Evolutionary conservation across 2,888 invertebrate species (phyloP).

Genomic region (Leptarthrus brevirostris): DNA sequence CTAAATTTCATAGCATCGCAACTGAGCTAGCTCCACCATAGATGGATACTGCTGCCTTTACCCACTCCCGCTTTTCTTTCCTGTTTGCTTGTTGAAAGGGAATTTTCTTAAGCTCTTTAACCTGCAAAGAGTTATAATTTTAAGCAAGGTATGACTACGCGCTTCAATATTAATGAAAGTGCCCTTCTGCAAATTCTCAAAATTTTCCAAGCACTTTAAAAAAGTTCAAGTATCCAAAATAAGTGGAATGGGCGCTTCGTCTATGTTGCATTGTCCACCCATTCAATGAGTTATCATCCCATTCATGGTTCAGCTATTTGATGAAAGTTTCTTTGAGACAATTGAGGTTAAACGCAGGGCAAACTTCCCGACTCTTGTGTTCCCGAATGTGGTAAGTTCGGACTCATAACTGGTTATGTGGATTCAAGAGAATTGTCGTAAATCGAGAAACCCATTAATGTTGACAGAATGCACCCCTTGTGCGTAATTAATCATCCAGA

Average conservation of each 20-base stretch:
- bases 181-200: too few relatives aligned
- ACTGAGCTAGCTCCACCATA: not conserved
- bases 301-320: slow-evolving; percentile 32
- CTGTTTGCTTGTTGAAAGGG: too few relatives aligned
- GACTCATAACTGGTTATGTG: slow-evolving; percentile 13
- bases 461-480: slow-evolving; percentile 19
- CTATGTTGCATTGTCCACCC: too few relatives aligned
- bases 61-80: too few relatives aligned
- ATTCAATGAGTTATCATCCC: slow-evolving; percentile 3
- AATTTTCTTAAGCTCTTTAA: too few relatives aligned
- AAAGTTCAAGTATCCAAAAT: too few relatives aligned
- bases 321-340: slow-evolving; percentile 23
- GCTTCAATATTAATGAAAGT: too few relatives aligned
- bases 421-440: slow-evolving; percentile 25
- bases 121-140: too few relatives aligned
- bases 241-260: too few relatives aligned
- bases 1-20: slow-evolving; percentile 13
- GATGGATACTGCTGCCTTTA: too few relatives aligned
- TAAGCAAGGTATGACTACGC: too few relatives aligned
- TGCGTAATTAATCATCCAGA: slow-evolving; percentile 26
- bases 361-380: not conserved
- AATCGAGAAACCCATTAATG: slow-evolving; percentile 29
- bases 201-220: too few relatives aligned
- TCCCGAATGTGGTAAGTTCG: not conserved
- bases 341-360: slow-evolving; percentile 18